Evolutionary conservation across 2,797 vertebrate species (phyloP), one percentile per base, ranked within the genome.

Genomic region (Adrianichthys oophorus): DNA sequence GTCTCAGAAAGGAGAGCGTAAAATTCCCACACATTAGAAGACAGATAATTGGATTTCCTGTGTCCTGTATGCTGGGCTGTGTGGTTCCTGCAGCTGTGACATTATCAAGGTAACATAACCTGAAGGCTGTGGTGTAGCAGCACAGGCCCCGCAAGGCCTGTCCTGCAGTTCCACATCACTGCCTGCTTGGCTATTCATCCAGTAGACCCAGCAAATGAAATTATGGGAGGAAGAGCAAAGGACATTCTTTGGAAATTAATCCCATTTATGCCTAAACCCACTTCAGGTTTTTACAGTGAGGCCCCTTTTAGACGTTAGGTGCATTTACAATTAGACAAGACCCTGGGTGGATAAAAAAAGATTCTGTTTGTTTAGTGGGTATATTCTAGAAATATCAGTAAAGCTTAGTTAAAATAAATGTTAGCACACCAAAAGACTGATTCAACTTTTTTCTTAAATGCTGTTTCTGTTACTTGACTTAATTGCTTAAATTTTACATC

Each of bases 191-290:
- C 86, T 89, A 92, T 92, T 93, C 91, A 90, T 91, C 74, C 81
- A 82, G 84, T 87, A 84, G 88, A 90, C 83, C 84, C 85, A 86
- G 78, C 83, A 92, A 92, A 93, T 92, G 85, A 92, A 92, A 93
- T 93, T 89, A 92, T 79, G 78, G 81, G 76, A 91, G 87, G 85
- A 91, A 92, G 83, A 90, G 85, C 86, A 92, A 90, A 92, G 91
- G 88, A 92, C 89, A 89, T 90, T 91, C 88, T 93, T 87, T 84
- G 83, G 87, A 89, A 91, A 91, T 92, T 87, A 91, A 90, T 92
- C 87, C 88, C 84, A 90, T 92, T 92, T 89, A 90, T 90, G 85
- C 85, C 82, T 85, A 86, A 91, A 88, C 79, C 84, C 84, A 88
- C 89, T 92, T 87, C 87, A 80, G 79, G 85, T 87, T 91, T 85